These are phyloP conservation scores for Entelurus aequoreus DNA, from an alignment of 2,113 vertebrate genomes.

Conservation along the genomic window DNA sequence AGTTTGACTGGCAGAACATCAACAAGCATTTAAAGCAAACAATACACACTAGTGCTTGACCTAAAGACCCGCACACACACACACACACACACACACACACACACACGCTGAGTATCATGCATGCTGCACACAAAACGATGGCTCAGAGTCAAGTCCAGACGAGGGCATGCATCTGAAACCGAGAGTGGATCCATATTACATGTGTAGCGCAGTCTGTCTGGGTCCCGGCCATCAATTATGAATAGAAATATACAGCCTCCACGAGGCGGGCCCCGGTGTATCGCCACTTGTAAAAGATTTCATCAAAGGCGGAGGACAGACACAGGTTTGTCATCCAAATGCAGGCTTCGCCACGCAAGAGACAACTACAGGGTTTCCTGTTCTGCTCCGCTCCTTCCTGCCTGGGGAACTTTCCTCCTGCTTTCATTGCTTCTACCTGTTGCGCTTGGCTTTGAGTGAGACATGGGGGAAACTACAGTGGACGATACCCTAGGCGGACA, in stretches of 20 bases:
- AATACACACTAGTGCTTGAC: too few species aligned
- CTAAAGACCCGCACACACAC: too few species aligned
- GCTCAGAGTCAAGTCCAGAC: constrained; percentile 63
- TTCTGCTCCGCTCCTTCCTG: constrained; percentile 43
- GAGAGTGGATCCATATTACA: constrained; percentile 82
- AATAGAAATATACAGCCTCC: constrained; percentile 88
- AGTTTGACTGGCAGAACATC: too few species aligned
- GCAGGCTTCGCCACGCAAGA: constrained; percentile 59
- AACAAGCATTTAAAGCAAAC: too few species aligned
- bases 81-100: too few species aligned
- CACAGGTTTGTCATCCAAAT: constrained; percentile 78
- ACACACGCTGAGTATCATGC: constrained; percentile 28
- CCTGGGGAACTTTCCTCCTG: constrained; percentile 43
- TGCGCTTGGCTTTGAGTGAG: constrained; percentile 39
- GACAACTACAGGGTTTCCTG: constrained; percentile 48
- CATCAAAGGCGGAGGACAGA: constrained; percentile 76
- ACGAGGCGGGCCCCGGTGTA: constrained; percentile 73
- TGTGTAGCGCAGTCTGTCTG: constrained; percentile 83
- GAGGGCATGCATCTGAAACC: constrained; percentile 70
- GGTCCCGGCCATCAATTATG: constrained; percentile 91
- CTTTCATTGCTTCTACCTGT: constrained; percentile 44
- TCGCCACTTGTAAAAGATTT: constrained; percentile 78
- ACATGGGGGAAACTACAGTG: too few species aligned
- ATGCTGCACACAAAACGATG: constrained; percentile 55
- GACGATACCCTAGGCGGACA: too few species aligned